Evolutionary conservation across 2,888 invertebrate genomes (phyloP).

Genomic region (Xanthia togata): DNA sequence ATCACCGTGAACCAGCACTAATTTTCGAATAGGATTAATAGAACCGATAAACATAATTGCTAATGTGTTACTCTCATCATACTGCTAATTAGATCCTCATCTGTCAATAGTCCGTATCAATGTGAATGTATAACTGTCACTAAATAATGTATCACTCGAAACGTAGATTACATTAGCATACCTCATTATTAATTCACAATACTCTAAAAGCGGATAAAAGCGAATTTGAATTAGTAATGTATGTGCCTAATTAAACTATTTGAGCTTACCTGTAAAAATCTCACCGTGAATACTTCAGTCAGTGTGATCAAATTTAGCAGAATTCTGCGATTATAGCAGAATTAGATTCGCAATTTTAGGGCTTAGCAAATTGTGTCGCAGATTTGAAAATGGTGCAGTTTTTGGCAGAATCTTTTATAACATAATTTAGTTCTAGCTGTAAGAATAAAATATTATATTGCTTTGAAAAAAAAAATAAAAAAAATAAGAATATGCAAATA

Average conservation of each 20-base stretch:
- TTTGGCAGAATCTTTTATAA: no score
- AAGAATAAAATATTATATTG: no score
- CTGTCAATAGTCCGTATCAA: neutral
- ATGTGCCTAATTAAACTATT: neutral
- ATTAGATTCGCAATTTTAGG: no score
- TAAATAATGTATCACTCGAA: slow-evolving; percentile 33
- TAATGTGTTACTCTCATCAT: neutral
- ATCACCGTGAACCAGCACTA: neutral
- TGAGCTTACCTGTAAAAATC: neutral
- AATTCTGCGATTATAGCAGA: no score
- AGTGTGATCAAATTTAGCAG: no score
- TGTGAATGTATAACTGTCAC: neutral
- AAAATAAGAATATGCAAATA: no score
- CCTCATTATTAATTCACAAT: slow-evolving; percentile 33
- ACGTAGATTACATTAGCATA: slow-evolving; percentile 15
- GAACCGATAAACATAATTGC: neutral
- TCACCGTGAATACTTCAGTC: no score
- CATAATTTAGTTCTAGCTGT: no score
- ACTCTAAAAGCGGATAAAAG: slow-evolving; percentile 7
- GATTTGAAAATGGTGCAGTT: no score
- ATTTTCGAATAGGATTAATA: neutral
- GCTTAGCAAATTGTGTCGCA: no score
- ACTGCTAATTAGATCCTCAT: slow-evolving; percentile 17
- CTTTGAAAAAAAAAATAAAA: no score
- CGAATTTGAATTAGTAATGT: slow-evolving; percentile 25